Evolutionary conservation across 2,888 invertebrate genomes (phyloP), one percentile per base, ranked within the genome.

Genomic region (Sepioteuthis lessoniana): DNA sequence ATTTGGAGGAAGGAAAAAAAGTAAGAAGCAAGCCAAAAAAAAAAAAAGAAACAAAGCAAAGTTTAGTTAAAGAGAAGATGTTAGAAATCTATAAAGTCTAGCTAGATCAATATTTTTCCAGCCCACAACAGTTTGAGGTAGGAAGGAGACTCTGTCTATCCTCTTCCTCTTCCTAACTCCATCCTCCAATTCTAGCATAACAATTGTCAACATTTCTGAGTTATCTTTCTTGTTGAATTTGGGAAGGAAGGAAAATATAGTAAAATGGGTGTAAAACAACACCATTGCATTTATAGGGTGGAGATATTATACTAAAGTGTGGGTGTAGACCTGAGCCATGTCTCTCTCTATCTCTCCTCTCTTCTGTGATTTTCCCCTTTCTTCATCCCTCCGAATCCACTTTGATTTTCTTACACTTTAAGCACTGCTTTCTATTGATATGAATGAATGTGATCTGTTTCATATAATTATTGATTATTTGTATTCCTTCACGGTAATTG

Each of bases 381-480:
- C 21, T 5, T 21, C 21, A n/a, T 25, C n/a, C 76, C 4, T 2
- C 35, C 76, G n/a, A 13, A n/a, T 76, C 25, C n/a, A n/a, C n/a
- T 19, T 1, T 28, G 10, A 28, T 31, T n/a, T 76, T 35, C 2
- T 76, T 35, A 25, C 13, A 76, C 76, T n/a, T n/a, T 76, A 76
- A n/a, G 28, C 76, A n/a, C n/a, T 76, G 13, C 76, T 21, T 55
- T 55, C 55, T 13, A 76, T 76, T 35, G 76, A 76, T 76, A 35
- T 35, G 76, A n/a, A 76, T n/a, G 76, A 76, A 76, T 35, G 76
- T 76, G 76, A 76, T 76, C 76, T n/a, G 76, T 76, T 76, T 35
- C 76, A 76, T 76, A n/a, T 76, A n/a, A 76, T 76, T 76, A 76
- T 35, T n/a, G 76, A 76, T 76, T 76, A 76, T 76, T 76, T 76